Percentiles rank a stretch among this genome's conserved stretches.
Conservation (phyloP, 23 tunicate genomes). For the Trididemnum clinides region DNA sequence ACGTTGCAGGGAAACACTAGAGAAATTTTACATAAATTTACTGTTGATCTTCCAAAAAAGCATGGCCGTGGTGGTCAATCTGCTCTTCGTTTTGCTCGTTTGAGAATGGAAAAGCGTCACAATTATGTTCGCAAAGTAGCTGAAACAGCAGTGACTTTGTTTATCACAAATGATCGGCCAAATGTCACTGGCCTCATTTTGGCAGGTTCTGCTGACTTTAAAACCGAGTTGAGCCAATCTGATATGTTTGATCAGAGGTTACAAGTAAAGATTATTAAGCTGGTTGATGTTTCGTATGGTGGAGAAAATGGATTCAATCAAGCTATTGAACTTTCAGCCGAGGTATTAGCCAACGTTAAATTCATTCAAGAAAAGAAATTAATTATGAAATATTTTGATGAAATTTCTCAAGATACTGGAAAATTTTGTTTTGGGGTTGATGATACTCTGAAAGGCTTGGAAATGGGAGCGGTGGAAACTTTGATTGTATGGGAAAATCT, state of each 20-base stretch:
- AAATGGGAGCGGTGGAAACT: conserved; percentile 96
- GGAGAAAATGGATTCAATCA: conserved; percentile 99
- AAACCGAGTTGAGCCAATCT: conserved; percentile 92
- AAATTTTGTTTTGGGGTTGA: conserved; percentile 97
- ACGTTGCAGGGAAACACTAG: conserved; percentile 97
- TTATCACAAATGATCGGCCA: conserved; percentile 92
- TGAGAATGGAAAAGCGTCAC: conserved; percentile 98
- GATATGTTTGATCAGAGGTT: conserved; percentile 98
- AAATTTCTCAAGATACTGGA: conserved; percentile 97
- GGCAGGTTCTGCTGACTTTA: conserved; percentile 99
- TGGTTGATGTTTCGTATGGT: conserved; percentile 97
- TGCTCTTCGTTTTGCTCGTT: conserved; percentile 99
- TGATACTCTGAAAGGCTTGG: conserved; percentile 93
- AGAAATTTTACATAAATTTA: conserved; percentile 94
- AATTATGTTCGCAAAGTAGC: conserved; percentile 98
- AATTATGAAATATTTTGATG: conserved; percentile 94
- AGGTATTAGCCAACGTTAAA: conserved; percentile 94
- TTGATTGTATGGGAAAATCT: conserved; percentile 97
- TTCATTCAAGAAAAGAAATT: conserved; percentile 98
- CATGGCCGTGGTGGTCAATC: conserved; percentile 99
- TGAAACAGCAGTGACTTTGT: conserved; percentile 93
- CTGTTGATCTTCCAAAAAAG: conserved; percentile 95
- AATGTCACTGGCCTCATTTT: conserved; percentile 91
- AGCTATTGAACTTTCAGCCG: conserved; percentile 95
- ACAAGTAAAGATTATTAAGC: conserved; percentile 76